These are phyloP conservation scores for Phortica magna DNA, from an alignment of 2,888 invertebrate species.

Conservation along the genomic window DNA sequence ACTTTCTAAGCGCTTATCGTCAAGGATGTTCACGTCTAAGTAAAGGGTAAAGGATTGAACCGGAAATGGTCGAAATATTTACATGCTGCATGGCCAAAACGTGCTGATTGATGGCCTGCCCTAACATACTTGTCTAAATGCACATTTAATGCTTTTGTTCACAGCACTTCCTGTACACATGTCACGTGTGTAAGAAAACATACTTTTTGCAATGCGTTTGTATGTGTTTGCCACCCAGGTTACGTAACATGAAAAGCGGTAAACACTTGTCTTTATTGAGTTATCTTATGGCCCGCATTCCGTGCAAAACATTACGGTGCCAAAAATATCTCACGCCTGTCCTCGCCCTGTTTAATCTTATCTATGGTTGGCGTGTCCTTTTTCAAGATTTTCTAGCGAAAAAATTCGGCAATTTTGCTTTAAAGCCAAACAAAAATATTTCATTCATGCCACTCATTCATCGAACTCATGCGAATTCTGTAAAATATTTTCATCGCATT, in stretches of 20 bases:
- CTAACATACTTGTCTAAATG: background rate
- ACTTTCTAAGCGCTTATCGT: constrained; percentile 49
- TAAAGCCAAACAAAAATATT: constrained; percentile 42
- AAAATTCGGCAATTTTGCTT: constrained; percentile 55
- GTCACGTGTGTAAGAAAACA: constrained; percentile 59
- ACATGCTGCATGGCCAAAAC: constrained; percentile 41
- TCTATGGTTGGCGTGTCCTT: constrained; percentile 19
- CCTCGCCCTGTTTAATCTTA: background rate
- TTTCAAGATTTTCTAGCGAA: constrained; percentile 46
- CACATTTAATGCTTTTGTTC: constrained; percentile 47
- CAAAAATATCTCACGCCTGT: constrained; percentile 59
- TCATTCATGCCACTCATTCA: constrained; percentile 45
- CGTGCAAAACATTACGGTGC: constrained; percentile 45
- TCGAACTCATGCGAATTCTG: constrained; percentile 55
- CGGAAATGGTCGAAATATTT: constrained; percentile 56
- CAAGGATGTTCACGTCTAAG: constrained; percentile 49
- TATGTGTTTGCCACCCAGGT: constrained; percentile 58
- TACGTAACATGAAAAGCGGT: constrained; percentile 42
- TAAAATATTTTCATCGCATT: constrained; percentile 50
- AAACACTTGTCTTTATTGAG: constrained; percentile 48
- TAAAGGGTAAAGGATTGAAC: constrained; percentile 2
- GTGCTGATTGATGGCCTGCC: background rate
- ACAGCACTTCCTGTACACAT: constrained; percentile 47
- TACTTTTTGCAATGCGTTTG: constrained; percentile 20
- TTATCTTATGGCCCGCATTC: constrained; percentile 50